These are phyloP conservation scores for Danaus melanippus DNA, from an alignment of 1,140 invertebrate species.

Conservation along the genomic window DNA sequence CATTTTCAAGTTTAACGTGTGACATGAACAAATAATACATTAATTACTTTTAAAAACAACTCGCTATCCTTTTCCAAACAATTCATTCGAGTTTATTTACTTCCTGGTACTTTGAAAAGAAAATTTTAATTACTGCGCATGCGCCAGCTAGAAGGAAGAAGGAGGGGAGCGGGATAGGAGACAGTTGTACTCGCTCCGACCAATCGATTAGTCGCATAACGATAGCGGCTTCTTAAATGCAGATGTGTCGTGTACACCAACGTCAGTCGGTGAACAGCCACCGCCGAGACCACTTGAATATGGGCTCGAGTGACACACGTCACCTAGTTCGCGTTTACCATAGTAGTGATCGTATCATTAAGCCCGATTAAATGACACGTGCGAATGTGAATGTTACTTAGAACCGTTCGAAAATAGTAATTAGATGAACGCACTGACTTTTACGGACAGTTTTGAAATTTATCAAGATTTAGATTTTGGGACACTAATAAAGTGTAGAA, in stretches of 20 bases:
- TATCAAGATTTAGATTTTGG: conserved; percentile 21
- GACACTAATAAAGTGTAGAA: conserved; percentile 50
- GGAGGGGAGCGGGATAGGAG: conserved; percentile 42
- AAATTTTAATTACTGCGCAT: conserved; percentile 37
- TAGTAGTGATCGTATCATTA: conserved; percentile 46
- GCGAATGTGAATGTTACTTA: conserved; percentile 26
- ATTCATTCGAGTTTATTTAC: conserved; percentile 65
- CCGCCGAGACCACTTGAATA: conserved; percentile 41
- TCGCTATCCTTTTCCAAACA: conserved; percentile 37
- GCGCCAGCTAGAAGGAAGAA: conserved; percentile 52
- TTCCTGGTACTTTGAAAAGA: conserved; percentile 63
- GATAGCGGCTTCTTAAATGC: conserved; percentile 71
- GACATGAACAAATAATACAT: no score
- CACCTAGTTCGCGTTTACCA: conserved; percentile 34
- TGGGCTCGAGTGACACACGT: conserved; percentile 31
- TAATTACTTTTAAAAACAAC: no score
- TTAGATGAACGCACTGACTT: conserved; percentile 21
- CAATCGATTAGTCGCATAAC: conserved; percentile 72
- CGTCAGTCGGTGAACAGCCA: conserved; percentile 62
- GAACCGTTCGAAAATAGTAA: conserved; percentile 22
- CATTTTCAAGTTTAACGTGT: no score
- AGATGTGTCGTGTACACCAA: conserved; percentile 65
- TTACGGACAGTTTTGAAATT: conserved; percentile 28
- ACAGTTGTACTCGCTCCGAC: conserved; percentile 62
- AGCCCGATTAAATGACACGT: conserved; percentile 36